Evolutionary conservation across 1,140 invertebrate genomes (phyloP), one percentile per base, ranked within the genome.

Genomic region (Lasaia peninsularis): DNA sequence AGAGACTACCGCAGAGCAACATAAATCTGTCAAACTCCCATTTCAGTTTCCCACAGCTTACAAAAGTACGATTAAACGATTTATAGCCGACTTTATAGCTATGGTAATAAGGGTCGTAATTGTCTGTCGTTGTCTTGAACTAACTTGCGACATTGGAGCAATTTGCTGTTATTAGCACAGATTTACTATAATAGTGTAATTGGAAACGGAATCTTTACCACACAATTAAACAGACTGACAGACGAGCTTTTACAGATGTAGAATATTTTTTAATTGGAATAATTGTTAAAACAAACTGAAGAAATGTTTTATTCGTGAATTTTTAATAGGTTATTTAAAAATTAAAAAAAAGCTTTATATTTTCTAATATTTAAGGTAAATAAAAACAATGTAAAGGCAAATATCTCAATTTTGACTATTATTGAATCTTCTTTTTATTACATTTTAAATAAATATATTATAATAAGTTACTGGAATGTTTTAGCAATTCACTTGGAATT

Each of bases 161-260:
- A 80, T 71, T 71, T 70, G 62, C 65, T 63, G 63, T 60, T 71
- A 81, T 79, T 76, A 75, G 70, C 74, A 71, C 75, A 73, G 63
- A 72, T 75, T 70, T 58, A 63, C 67, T 65, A 63, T 56, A 58
- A 37, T 48, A 58, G 56, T 58, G 63, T 63, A 71, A 76, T 76
- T 76, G 73, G 58, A 62, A 67, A 56, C 58, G 49, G 49, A 28
- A 28, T 31, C 49, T 56, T 62, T 54, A 9, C 40, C 12, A 44
- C 37, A 21, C 40, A 34, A 52, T 52, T 40, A 53, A 48, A 21
- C 35, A 32, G 9, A 10, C 33, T 52, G 50, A 10, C 31, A n/a
- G n/a, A 32, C 3, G 50, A 21, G n/a, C 24, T 14, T 31, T 32
- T 12, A 16, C 21, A 52, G 20, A 31, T 8, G 14, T n/a, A n/a